These are phyloP conservation scores for Plumapathes pennacea DNA, from an alignment of 92 coral and sea anemone genomes.

Conservation along the genomic window DNA sequence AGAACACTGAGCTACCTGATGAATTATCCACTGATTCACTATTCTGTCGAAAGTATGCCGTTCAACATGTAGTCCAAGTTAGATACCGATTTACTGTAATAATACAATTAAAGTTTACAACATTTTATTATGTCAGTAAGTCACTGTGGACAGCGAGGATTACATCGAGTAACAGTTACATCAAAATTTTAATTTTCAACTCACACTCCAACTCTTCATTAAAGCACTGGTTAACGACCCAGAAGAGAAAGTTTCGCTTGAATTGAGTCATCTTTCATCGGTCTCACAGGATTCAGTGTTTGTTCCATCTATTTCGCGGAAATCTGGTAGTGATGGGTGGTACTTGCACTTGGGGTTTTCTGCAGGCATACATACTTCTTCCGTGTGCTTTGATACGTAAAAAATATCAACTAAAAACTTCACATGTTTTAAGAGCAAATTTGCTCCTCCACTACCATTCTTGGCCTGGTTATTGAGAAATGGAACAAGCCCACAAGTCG, in stretches of 20 bases:
- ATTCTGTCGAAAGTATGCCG: no score
- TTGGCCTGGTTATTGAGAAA: conserved; percentile 47
- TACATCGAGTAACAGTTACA: no score
- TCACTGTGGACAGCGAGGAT: no score
- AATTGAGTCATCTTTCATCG: conserved; percentile 62
- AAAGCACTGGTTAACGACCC: conserved; percentile 56
- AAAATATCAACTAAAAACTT: conserved; percentile 67
- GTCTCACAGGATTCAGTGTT: conserved; percentile 72
- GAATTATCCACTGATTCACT: no score
- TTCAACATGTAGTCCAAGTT: no score
- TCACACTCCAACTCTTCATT: conserved; percentile 47
- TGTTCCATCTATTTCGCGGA: conserved; percentile 41
- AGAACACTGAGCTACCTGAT: no score
- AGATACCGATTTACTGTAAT: no score
- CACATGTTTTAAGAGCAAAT: conserved; percentile 38
- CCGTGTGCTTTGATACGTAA: conserved; percentile 68
- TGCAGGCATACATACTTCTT: conserved; percentile 63
- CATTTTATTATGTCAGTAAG: no score
- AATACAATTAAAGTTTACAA: no score
- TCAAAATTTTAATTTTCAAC: conserved; percentile 10
- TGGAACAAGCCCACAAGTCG: conserved; percentile 67
- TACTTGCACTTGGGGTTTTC: conserved; percentile 47
- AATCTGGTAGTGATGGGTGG: conserved; percentile 49
- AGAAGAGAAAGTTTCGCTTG: conserved; percentile 52
- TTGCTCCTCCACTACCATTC: conserved; percentile 62